Conservation (phyloP, 2,113 vertebrate genomes). For the Sinocyclocheilus rhinocerous region DNA sequence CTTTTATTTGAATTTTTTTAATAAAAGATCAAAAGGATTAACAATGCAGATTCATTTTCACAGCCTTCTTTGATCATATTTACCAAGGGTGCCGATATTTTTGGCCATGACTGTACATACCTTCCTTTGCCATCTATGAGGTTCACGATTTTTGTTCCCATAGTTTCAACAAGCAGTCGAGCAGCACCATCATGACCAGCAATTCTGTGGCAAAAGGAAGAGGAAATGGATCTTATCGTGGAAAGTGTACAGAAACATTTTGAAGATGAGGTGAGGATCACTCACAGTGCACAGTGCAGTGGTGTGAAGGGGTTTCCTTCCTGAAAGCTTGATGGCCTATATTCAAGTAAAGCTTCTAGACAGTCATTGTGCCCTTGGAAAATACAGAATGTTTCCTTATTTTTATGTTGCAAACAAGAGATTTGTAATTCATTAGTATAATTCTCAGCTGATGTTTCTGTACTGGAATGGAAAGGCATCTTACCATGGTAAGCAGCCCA, state of each 20-base stretch:
- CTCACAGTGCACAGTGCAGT: conserved; percentile 99
- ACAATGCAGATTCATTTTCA: too few relatives aligned
- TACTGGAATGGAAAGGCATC: conserved; percentile 27
- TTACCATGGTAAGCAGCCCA: conserved; percentile 95
- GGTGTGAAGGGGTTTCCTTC: conserved; percentile 93
- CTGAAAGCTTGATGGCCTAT: conserved; percentile 87
- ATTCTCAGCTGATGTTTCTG: not conserved
- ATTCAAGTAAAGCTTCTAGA: conserved; percentile 97
- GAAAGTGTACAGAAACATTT: not conserved
- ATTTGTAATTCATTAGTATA: not conserved
- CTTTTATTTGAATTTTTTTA: too few relatives aligned
- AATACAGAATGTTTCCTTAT: not conserved
- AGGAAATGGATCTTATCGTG: not conserved
- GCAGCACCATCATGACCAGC: conserved; percentile 91
- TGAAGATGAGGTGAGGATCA: conserved; percentile 32
- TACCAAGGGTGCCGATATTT: too few relatives aligned
- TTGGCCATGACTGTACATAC: conserved; percentile 68
- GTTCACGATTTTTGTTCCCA: conserved; percentile 88
- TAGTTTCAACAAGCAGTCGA: conserved; percentile 85
- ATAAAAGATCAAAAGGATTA: too few relatives aligned
- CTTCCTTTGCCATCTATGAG: conserved; percentile 93
- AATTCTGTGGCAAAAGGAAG: conserved; percentile 74
- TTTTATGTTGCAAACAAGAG: not conserved
- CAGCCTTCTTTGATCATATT: too few relatives aligned
- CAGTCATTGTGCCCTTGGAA: conserved; percentile 89